Evolutionary conservation across 2,888 invertebrate species (phyloP), one percentile per base, ranked within the genome.

Genomic region (Torymus texanus): DNA sequence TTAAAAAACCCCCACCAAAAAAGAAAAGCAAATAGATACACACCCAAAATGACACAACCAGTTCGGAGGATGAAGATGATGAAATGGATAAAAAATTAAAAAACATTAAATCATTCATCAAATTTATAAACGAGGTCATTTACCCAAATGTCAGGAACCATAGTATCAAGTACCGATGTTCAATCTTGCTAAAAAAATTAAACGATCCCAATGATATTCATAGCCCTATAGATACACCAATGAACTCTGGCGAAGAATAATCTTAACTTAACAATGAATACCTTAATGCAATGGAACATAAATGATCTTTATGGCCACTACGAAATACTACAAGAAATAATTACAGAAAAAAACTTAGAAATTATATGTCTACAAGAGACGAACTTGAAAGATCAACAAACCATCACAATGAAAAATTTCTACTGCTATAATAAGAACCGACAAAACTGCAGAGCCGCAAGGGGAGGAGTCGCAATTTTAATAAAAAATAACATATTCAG

Each of bases 351-450:
- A 56, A n/a, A 53, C 14, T 2, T 16, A 2, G 18, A 70, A 0
- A 16, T 72, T 14, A 10, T 61, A 10, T 61, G 62, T 29, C 2
- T 72, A 21, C 62, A 72, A 62, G 53, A 72, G 18, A 72, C 72
- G 10, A 62, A 72, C 18, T 24, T 62, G 51, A 61, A 61, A 62
- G 13, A 13, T 13, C 2, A 61, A 2, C 5, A 51, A 51, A 53
- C 29, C 18, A 21, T 53, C 3, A 72, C n/a, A 55, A 51, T 72
- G n/a, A 72, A 51, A 72, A 61, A 61, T 61, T 72, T 62, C 16
- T 12, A 18, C 5, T 13, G 16, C n/a, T 72, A 53, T 21, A 53
- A 72, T 29, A 72, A 72, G 21, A 61, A 72, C n/a, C 3, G 62
- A 62, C 1, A 2, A 61, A 61, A 62, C 11, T 72, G 72, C n/a